Conservation (phyloP, 2,113 vertebrate species). For the Fregetta grallaria region DNA sequence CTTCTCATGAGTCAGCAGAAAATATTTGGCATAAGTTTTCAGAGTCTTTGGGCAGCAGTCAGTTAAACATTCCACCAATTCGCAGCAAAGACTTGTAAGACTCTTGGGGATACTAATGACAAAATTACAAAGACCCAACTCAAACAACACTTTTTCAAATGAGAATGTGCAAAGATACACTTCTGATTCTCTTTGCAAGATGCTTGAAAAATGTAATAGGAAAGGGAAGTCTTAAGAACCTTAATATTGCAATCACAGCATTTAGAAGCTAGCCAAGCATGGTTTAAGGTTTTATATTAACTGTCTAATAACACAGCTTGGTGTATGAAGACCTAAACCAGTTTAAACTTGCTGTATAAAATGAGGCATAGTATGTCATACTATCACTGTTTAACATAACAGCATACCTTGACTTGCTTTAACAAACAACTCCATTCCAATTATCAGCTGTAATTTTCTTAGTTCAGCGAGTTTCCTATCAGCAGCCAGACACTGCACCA, state of each 20-base stretch:
- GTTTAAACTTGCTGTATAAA: not conserved
- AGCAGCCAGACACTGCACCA: not conserved
- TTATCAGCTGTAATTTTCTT: not conserved
- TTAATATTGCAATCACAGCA: not conserved
- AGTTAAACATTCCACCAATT: not conserved
- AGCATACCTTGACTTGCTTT: not conserved
- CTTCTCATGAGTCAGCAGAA: not conserved
- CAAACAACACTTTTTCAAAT: not conserved
- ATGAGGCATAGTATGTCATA: not conserved
- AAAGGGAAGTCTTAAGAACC: not conserved
- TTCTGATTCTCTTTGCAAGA: not conserved
- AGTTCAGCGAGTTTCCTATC: not conserved
- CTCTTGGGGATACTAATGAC: not conserved
- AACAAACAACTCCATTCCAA: not conserved
- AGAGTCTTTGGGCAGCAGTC: not conserved
- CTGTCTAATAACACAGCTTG: not conserved
- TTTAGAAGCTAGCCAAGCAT: not conserved
- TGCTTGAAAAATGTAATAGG: not conserved
- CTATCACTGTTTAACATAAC: rapidly evolving
- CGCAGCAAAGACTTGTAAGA: not conserved
- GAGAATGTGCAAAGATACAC: not conserved
- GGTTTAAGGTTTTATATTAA: not conserved
- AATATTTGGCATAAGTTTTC: not conserved
- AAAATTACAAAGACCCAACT: not conserved
- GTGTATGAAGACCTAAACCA: not conserved